These are phyloP conservation scores for Sebastolobus altivelis DNA, from an alignment of 2,797 vertebrate species.

Conservation along the genomic window DNA sequence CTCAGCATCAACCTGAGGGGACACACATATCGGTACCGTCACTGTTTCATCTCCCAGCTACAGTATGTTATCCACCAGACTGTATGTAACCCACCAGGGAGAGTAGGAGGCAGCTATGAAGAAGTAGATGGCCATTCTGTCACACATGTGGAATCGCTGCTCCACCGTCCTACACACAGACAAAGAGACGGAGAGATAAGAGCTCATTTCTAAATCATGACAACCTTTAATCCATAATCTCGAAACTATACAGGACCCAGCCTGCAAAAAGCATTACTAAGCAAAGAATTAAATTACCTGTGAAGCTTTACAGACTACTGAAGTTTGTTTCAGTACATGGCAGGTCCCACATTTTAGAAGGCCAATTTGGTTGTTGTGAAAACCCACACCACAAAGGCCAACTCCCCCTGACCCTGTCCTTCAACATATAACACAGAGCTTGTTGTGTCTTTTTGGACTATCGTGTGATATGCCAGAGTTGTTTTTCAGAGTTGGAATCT, in stretches of 20 bases:
- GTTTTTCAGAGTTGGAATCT: not conserved
- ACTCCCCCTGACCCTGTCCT: constrained; percentile 2
- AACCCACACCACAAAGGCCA: constrained; percentile 7
- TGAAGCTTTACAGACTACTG: not conserved
- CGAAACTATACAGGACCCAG: not conserved
- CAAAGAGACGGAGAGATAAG: not conserved
- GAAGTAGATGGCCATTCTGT: constrained; percentile 97
- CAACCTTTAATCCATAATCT: not conserved
- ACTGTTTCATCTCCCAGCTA: not conserved
- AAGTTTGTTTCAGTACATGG: not conserved
- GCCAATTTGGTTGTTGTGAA: constrained; percentile 10
- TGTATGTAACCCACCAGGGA: constrained; percentile 88
- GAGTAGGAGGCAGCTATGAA: constrained; percentile 95
- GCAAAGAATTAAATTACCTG: not conserved
- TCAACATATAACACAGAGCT: not conserved
- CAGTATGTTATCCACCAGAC: too few relatives aligned
- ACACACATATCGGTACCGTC: not conserved
- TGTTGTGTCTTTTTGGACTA: constrained; percentile 15
- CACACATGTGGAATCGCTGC: constrained; percentile 95
- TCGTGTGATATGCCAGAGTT: not conserved
- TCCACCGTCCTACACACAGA: constrained; percentile 87
- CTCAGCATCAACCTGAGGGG: constrained; percentile 92
- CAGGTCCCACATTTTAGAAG: not conserved
- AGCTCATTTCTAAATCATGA: not conserved
- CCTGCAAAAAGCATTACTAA: not conserved